Base-by-base conservation (phyloP, 2,888 invertebrate species). In the Drosophila nr. perissopoda region DNA sequence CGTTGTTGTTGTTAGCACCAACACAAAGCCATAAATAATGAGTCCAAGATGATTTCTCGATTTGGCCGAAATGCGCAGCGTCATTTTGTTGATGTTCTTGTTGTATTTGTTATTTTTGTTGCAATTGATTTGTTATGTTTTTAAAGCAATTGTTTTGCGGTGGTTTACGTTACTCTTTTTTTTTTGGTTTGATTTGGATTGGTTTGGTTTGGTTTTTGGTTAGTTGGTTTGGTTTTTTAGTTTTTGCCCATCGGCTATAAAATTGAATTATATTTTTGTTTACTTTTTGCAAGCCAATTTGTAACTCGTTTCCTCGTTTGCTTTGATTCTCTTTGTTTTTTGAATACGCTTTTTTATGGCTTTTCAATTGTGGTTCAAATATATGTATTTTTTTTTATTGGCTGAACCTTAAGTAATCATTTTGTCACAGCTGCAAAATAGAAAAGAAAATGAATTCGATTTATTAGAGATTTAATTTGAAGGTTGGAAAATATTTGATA, bases 21-120 rank as follows among this genome's bases (percentile, higher is more conserved):
- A 73, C 54, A 88, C 81, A 78, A 91, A 92, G 83, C 92, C 92
- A 84, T 92, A 92, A 89, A 93, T 92, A 86, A 93, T 93, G 88
- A 92, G 91, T 88, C 91, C 93, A 84, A 92, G 90, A 91, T 92
- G 91, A 91, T 92, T 92, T 89, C 91, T 91, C 83, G 88, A 92
- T 91, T 91, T 92, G 65, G 89, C 91, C 77, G 92, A 91, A 84
- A 92, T 90, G 83, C 93, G 91, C 82, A 89, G 82, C 92, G 92
- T 92, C 93, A 93, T 93, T 85, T 86, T 87, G 88, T 76, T 29
- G 52, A 34, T 59, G 42, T 72, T 34, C n/a, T 61, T 70, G 4
- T 52, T 36, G 21, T 52, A 49, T 25, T 21, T 21, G 36, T 49
- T 59, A n/a, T 27, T 67, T 42, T 62, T 67, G 31, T 65, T 68